Evolutionary conservation across 2,797 vertebrate genomes (phyloP).

Genomic region (Pelobates cultripes): DNA sequence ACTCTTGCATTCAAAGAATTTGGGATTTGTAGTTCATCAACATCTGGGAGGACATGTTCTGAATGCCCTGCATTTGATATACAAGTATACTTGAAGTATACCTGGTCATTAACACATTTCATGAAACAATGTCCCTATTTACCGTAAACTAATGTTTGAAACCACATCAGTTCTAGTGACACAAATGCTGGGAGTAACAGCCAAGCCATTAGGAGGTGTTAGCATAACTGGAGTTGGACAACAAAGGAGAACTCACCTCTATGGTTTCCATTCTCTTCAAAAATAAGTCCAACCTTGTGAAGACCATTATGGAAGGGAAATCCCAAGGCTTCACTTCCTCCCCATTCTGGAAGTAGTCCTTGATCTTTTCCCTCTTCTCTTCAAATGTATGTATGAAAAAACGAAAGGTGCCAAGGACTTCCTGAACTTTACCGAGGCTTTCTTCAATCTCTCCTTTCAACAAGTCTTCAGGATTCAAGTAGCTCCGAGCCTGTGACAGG

Average conservation of each 20-base stretch:
- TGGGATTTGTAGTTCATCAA: no score
- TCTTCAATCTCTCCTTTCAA: slow-evolving; percentile 86
- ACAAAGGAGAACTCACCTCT: slow-evolving; percentile 70
- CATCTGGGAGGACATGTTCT: no score
- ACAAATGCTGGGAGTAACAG: no score
- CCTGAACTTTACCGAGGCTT: slow-evolving; percentile 78
- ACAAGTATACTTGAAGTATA: no score
- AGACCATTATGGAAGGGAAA: slow-evolving; percentile 78
- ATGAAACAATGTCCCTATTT: no score
- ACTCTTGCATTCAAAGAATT: no score
- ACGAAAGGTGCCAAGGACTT: slow-evolving; percentile 71
- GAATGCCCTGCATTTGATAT: no score
- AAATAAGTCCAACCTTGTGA: slow-evolving; percentile 80
- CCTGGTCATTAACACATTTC: no score
- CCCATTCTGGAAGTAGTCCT: slow-evolving; percentile 72
- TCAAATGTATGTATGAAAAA: slow-evolving; percentile 77
- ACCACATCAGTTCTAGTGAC: no score
- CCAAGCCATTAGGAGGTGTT: no score
- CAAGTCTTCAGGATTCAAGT: slow-evolving; percentile 85
- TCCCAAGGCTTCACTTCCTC: slow-evolving; percentile 77
- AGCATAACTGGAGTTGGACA: no score
- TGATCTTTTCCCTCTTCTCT: slow-evolving; percentile 74
- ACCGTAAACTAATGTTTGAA: no score
- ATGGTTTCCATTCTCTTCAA: slow-evolving; percentile 74
- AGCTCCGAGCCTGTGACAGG: slow-evolving; percentile 73